Conservation (phyloP, 2,113 vertebrate species). For the Equus przewalskii region DNA sequence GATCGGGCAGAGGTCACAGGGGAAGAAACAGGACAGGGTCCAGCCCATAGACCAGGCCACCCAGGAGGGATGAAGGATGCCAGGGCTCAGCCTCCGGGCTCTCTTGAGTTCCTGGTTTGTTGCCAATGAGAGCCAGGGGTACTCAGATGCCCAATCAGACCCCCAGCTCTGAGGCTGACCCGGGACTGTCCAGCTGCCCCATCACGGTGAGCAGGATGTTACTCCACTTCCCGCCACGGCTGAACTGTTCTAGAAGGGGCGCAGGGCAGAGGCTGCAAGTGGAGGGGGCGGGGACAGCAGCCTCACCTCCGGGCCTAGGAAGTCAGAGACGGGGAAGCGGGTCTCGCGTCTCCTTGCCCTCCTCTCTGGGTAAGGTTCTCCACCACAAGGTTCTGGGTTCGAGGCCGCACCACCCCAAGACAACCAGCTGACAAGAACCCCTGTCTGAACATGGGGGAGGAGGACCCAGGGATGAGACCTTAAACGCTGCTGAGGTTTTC, state of each 20-base stretch:
- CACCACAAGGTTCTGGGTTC: not conserved
- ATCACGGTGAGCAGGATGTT: not conserved
- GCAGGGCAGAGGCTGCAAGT: not conserved
- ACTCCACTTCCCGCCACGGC: not conserved
- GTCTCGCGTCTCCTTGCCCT: not conserved
- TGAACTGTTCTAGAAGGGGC: not conserved
- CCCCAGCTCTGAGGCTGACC: not conserved
- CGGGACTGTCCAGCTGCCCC: not conserved
- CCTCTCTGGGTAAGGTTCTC: not conserved
- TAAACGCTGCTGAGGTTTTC: not conserved
- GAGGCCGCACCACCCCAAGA: not conserved
- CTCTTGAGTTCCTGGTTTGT: not conserved
- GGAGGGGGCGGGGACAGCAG: too few species aligned
- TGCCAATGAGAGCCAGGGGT: not conserved
- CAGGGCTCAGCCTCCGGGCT: not conserved
- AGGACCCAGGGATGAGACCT: not conserved
- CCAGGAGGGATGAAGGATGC: rapidly evolving
- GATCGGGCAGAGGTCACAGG: not conserved
- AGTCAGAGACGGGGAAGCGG: not conserved
- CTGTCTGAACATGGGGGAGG: not conserved
- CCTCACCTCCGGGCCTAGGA: not conserved
- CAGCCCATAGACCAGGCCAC: not conserved
- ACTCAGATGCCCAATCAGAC: not conserved
- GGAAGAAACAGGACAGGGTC: not conserved
- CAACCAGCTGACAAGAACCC: too few species aligned